These are phyloP conservation scores for Pachyrhynchus sulphureomaculatus DNA, from an alignment of 1,140 invertebrate genomes.

Conservation along the genomic window DNA sequence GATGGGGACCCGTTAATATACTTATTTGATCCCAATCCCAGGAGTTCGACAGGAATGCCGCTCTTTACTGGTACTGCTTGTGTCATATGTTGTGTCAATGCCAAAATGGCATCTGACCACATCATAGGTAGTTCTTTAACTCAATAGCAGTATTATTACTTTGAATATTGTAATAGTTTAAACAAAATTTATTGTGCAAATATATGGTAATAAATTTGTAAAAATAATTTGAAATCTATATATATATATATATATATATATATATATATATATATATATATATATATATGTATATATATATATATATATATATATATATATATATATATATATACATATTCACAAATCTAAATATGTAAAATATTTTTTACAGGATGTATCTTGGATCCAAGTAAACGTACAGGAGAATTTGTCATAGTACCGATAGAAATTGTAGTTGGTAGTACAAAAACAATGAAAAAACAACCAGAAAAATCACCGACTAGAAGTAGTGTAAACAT, in stretches of 20 bases:
- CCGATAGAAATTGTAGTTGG: slow-evolving; percentile 46
- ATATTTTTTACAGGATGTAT: slow-evolving; percentile 24
- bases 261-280: slow-evolving; percentile 4
- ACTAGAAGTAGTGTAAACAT: slow-evolving; percentile 17
- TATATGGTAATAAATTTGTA: no score
- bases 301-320: slow-evolving; percentile 3
- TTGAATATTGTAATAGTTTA: no score
- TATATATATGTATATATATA: slow-evolving; percentile 3
- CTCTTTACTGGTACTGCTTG: slow-evolving; percentile 41
- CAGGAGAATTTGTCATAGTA: slow-evolving; percentile 37
- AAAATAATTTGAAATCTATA: no score
- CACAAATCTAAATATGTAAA: background rate
- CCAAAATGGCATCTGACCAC: slow-evolving; percentile 42
- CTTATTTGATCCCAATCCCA: slow-evolving; percentile 57
- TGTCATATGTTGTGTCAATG: slow-evolving; percentile 35
- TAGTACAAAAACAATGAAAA: slow-evolving; percentile 27
- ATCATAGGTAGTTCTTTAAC: slow-evolving; percentile 27
- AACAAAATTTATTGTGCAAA: no score
- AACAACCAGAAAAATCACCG: slow-evolving; percentile 8
- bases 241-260: slow-evolving; percentile 1
- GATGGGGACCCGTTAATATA: slow-evolving; percentile 46
- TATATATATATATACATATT: background rate
- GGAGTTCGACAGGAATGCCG: slow-evolving; percentile 53
- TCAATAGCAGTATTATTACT: no score
- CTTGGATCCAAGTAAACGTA: slow-evolving; percentile 25